These are phyloP conservation scores for Malacoctenus gilli DNA, from an alignment of 2,797 vertebrate species.

Conservation along the genomic window DNA sequence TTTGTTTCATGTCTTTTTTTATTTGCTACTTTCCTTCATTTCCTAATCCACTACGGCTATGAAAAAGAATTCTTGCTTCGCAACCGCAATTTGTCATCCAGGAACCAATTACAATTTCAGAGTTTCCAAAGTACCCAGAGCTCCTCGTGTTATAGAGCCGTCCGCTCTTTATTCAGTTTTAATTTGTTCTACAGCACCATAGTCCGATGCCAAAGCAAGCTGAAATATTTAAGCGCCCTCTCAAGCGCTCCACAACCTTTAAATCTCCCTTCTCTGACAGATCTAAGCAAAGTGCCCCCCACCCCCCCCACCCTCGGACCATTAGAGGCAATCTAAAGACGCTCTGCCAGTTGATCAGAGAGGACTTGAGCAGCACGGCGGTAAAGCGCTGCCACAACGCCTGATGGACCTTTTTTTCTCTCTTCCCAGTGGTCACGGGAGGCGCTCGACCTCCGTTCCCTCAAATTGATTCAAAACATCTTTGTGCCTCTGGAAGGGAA, in stretches of 20 bases:
- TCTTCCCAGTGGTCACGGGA: slow-evolving; percentile 59
- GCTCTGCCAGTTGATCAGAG: slow-evolving; percentile 69
- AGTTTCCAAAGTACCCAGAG: slow-evolving; percentile 54
- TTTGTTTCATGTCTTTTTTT: slow-evolving; percentile 8
- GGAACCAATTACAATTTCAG: slow-evolving; percentile 53
- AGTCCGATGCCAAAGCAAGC: slow-evolving; percentile 49
- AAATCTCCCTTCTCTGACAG: slow-evolving; percentile 57
- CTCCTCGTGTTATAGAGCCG: slow-evolving; percentile 32
- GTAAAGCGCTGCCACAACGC: slow-evolving; percentile 69
- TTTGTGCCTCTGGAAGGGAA: slow-evolving; percentile 50
- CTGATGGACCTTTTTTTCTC: slow-evolving; percentile 66
- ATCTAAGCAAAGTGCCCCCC: slow-evolving; percentile 54
- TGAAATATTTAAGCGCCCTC: slow-evolving; percentile 58
- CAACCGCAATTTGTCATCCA: slow-evolving; percentile 44
- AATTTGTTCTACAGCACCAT: slow-evolving; percentile 59
- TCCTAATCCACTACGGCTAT: slow-evolving; percentile 8
- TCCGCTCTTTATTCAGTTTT: slow-evolving; percentile 39
- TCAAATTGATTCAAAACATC: slow-evolving; percentile 63
- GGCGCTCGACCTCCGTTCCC: slow-evolving; percentile 53
- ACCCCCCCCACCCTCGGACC: slow-evolving; percentile 22
- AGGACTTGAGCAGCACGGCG: slow-evolving; percentile 50
- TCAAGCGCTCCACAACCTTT: slow-evolving; percentile 63
- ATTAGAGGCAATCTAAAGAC: slow-evolving; percentile 76
- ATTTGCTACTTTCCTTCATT: not conserved
- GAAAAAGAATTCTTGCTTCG: slow-evolving; percentile 28